Percentiles rank a stretch among this genome's conserved stretches.
Conservation (phyloP, 2,113 vertebrate genomes). For the Loxodonta africana region DNA sequence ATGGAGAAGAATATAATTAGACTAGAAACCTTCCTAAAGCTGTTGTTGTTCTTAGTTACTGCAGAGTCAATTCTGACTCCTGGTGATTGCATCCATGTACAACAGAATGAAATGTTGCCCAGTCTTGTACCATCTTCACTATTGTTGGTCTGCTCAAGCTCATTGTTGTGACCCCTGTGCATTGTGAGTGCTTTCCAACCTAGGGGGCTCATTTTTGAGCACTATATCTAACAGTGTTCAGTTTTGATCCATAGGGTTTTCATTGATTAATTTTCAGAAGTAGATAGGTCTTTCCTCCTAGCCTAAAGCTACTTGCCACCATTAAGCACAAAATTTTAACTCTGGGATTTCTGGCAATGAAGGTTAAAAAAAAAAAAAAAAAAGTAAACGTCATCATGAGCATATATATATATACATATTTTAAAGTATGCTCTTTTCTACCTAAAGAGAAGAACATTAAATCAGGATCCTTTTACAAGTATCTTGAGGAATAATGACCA, state of each 20-base stretch:
- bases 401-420: background rate
- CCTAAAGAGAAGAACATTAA: background rate
- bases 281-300: too few species aligned
- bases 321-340: constrained; percentile 42
- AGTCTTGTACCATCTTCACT: background rate
- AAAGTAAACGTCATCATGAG: constrained; percentile 27
- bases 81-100: too few species aligned
- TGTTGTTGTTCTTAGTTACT: too few species aligned
- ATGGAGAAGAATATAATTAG: background rate
- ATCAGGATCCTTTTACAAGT: background rate
- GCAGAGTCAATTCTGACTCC: too few species aligned
- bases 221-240: too few species aligned
- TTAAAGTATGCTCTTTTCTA: background rate
- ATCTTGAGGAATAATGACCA: background rate
- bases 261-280: too few species aligned
- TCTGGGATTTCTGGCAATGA: background rate
- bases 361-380: background rate
- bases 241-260: too few species aligned
- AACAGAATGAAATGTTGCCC: background rate
- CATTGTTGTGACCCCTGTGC: background rate
- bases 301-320: background rate
- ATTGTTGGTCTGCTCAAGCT: background rate
- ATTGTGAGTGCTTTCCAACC: too few species aligned
- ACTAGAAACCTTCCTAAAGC: background rate
- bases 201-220: too few species aligned